Percentiles rank a stretch among this genome's conserved stretches.
Evolutionary conservation across 2,888 invertebrate genomes (phyloP).

Genomic region (Aplocera efformata): DNA sequence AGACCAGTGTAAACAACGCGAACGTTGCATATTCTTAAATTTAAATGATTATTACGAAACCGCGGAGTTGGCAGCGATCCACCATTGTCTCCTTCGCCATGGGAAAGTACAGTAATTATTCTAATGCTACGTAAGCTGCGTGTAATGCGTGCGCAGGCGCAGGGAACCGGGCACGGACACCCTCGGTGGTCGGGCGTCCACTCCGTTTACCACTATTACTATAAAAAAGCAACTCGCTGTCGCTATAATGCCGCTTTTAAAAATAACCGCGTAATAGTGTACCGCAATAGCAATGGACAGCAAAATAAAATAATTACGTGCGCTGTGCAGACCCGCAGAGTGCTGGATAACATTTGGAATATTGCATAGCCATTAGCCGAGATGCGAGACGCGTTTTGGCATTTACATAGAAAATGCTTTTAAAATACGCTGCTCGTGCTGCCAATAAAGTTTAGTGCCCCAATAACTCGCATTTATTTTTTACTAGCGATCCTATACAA

Average conservation of each 20-base stretch:
- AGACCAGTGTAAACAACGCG: slow-evolving; percentile 5
- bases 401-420: slow-evolving; percentile 48
- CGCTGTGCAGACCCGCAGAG: slow-evolving; percentile 32
- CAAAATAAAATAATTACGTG: slow-evolving; percentile 53
- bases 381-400: slow-evolving; percentile 33
- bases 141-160: slow-evolving; percentile 30
- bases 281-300: slow-evolving; percentile 50
- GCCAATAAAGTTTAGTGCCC: slow-evolving; percentile 34
- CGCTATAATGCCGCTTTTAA: slow-evolving; percentile 50
- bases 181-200: slow-evolving; percentile 46
- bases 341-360: slow-evolving; percentile 52
- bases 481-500: too few species aligned
- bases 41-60: slow-evolving; percentile 20
- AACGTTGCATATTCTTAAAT: slow-evolving; percentile 15
- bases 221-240: slow-evolving; percentile 54
- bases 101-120: slow-evolving; percentile 37
- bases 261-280: slow-evolving; percentile 57
- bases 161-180: slow-evolving; percentile 4
- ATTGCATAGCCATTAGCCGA: slow-evolving; percentile 44
- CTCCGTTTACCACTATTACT: slow-evolving; percentile 56
- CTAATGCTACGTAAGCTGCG: slow-evolving; percentile 45
- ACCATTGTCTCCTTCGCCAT: slow-evolving; percentile 29
- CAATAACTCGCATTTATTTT: slow-evolving; percentile 13
- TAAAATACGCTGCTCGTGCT: slow-evolving; percentile 38
- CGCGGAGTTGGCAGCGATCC: slow-evolving; percentile 28